Evolutionary conservation across 2,797 vertebrate genomes (phyloP).

Genomic region (Lates japonicus): DNA sequence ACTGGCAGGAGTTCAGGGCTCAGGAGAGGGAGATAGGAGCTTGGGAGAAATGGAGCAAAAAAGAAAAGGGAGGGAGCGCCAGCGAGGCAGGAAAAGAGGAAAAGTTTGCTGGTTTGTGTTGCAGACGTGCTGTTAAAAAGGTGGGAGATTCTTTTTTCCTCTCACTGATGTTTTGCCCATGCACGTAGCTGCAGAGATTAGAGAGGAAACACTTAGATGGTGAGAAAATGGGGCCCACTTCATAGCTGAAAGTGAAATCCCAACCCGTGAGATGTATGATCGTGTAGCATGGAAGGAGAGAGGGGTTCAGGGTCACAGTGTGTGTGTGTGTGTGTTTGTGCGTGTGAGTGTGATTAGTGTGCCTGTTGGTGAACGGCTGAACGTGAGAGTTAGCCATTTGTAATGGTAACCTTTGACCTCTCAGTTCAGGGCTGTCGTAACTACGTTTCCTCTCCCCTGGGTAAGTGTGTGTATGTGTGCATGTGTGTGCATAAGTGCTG

Average conservation of each 20-base stretch:
- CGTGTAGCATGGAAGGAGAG: constrained; percentile 33
- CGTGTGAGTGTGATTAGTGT: constrained; percentile 46
- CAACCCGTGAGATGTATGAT: constrained; percentile 53
- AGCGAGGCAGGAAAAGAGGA: constrained; percentile 25
- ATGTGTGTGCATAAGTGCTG: constrained; percentile 41
- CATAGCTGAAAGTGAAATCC: constrained; percentile 33
- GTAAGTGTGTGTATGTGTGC: constrained; percentile 46
- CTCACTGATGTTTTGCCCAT: constrained; percentile 30
- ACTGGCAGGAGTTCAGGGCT: constrained; percentile 68
- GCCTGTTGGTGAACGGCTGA: constrained; percentile 48
- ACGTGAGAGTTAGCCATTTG: constrained; percentile 79
- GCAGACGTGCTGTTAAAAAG: constrained; percentile 44
- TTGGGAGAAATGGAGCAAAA: constrained; percentile 48
- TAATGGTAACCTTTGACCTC: constrained; percentile 78
- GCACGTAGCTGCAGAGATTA: constrained; percentile 42
- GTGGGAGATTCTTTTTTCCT: constrained; percentile 28
- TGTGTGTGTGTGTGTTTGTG: constrained; percentile 24
- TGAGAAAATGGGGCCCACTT: constrained; percentile 66
- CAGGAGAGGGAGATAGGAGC: constrained; percentile 38
- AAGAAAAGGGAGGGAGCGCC: constrained; percentile 20
- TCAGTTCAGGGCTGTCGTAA: constrained; percentile 65
- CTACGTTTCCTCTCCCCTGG: constrained; percentile 65
- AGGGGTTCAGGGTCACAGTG: constrained; percentile 50
- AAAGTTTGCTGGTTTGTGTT: constrained; percentile 51
- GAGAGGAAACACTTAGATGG: constrained; percentile 56